Conservation (phyloP, 2,888 invertebrate genomes). For the Rhorus exstirpatorius region DNA sequence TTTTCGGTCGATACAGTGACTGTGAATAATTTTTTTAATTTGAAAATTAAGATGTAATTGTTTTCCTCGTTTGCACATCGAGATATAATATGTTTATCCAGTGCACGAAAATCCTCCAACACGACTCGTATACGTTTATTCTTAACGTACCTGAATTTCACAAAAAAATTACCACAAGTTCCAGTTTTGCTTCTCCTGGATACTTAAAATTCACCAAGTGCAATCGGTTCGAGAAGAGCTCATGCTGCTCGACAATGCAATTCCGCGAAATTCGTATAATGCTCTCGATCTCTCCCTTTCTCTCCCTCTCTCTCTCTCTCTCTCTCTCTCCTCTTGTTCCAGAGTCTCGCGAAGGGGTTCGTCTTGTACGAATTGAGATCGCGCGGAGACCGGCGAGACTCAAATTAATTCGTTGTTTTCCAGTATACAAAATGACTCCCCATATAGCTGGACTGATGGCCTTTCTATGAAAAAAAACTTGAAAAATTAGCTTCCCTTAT, state of each 20-base stretch:
- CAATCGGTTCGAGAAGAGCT: constrained; percentile 12
- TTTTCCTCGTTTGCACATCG: no score
- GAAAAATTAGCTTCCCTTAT: background rate
- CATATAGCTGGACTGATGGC: no score
- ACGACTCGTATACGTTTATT: constrained; percentile 49
- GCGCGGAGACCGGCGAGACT: background rate
- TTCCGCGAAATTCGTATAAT: constrained; percentile 61
- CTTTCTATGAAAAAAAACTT: no score
- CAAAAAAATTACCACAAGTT: constrained; percentile 61
- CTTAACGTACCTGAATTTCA: constrained; percentile 7
- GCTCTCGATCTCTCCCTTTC: constrained; percentile 31
- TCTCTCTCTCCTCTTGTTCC: constrained; percentile 30
- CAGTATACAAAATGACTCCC: background rate
- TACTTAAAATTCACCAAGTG: constrained; percentile 69
- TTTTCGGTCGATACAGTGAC: no score
- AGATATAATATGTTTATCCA: background rate
- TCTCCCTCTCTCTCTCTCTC: no score
- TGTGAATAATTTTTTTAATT: no score
- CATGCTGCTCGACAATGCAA: constrained; percentile 23
- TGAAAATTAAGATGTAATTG: no score
- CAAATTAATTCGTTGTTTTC: constrained; percentile 4
- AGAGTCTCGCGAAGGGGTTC: background rate
- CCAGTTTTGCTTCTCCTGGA: constrained; percentile 43
- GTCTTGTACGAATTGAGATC: constrained; percentile 49
- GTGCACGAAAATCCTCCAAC: constrained; percentile 9